Evolutionary conservation across 2,797 vertebrate genomes (phyloP), one percentile per base, ranked within the genome.

Genomic region (Hydrolagus colliei): DNA sequence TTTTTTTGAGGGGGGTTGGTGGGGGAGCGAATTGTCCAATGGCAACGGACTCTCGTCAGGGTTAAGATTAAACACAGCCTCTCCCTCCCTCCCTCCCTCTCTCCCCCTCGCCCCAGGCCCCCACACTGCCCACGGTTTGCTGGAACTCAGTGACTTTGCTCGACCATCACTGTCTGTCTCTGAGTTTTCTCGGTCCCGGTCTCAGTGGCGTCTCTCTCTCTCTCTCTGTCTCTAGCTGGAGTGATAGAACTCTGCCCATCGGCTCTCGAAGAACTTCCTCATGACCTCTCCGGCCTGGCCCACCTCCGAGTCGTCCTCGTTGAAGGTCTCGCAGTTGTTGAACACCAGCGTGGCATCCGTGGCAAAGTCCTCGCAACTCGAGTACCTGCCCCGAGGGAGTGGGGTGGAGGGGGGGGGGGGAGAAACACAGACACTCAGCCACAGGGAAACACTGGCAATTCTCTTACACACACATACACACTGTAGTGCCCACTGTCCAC

Each of bases 301-400:
- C 91, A 98, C 97, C 88, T 95, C 96, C 0, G 97, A 98, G 1
- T 97, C 96, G 88, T 98, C 97, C 90, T 98, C 97, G 0, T 98
- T 98, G 92, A 98, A 98, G 86, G 95, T 94, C 93, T 95, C 96
- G 87, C 97, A 98, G 93, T 98, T 98, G 93, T 96, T 96, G 88
- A 98, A 98, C 87, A 98, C 93, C 87, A 98, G 90, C 8, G 95
- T 92, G 18, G 97, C 97, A 2, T 98, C 97, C 0, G 96, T 95
- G 0, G 96, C 96, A 87, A 98, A 98, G 89, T 98, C 97, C 86
- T 96, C 96, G 0, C 95, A 97, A 92, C 93, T 97, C 89, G 94
- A 94, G 88, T 98, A 98, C 89, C 97, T 98, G 93, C 6, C 13
- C n/a, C n/a, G n/a, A n/a, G n/a, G n/a, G n/a, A n/a, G n/a, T n/a